Base-by-base conservation (phyloP, 2,113 vertebrate genomes). In the Ia io region DNA sequence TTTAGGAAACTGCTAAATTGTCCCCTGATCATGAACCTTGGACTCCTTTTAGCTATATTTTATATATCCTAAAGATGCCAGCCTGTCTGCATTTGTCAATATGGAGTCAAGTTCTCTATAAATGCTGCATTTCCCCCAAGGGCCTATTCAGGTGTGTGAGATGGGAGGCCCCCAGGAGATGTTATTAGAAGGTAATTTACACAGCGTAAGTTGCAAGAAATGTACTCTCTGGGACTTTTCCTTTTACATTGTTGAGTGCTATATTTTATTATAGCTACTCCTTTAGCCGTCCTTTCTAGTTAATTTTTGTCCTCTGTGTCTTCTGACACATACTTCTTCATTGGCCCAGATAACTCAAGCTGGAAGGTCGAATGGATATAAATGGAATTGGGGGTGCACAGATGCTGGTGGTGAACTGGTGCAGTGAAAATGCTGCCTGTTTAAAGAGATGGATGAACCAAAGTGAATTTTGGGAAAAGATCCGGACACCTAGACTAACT, bases 1-100 rank as follows among this genome's bases (percentile, higher is more conserved):
- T 93, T 91, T 95, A 90, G 87, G 91, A 95, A 94, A 96, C 83
- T 93, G 73, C 84, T 59, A 96, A 95, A 84, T 93, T 83, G 83
- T 88, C 78, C 95, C 92, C 90, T 84, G 93, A 92, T 96, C 69
- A 78, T 51, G n/a, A 96, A 89, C 37, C 92, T 86, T 16, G 9
- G 63, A 61, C 32, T 93, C 92, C 23, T 70, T 47, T 63, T 63
- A 70, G 70, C 28, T 18, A 11, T 91, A 49, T 42, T 89, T 40
- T 82, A 47, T 95, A 67, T 78, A 44, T 82, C 3, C 25, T 78
- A 53, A 76, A 47, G 30, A 77, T 84, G 56, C n/a, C 76, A 77
- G 17, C 59, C 37, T 84, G 71, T 80, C 13, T 10, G 4, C 16
- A 37, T 56, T 88, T 95, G 49, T 73, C 85, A 74, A 63, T 30